phyloP scores from a whole-genome alignment of 2,113 vertebrate species.

The Nematolebias whitei region DNA sequence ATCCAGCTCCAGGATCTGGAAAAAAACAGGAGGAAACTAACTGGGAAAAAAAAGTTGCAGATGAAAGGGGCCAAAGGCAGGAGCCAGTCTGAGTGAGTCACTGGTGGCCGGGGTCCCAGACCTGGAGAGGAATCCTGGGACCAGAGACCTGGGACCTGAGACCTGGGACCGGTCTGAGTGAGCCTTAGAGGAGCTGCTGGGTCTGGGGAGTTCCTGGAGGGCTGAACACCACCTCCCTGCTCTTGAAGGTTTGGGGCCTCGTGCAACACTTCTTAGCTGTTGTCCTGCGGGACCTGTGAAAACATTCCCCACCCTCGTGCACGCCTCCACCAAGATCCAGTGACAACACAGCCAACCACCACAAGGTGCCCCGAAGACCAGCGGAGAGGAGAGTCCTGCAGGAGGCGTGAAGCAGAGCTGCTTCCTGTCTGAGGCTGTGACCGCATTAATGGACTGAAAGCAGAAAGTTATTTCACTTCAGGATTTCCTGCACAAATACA shows the following conservation, averaged over 20 bases:
- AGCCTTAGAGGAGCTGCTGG: constrained; percentile 25
- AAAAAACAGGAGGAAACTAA: constrained; percentile 72
- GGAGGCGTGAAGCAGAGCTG: constrained; percentile 12
- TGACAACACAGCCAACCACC: not conserved
- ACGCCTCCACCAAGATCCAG: constrained; percentile 22
- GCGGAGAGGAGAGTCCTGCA: not conserved
- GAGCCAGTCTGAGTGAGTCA: constrained; percentile 68
- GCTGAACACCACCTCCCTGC: constrained; percentile 15
- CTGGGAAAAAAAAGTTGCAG: constrained; percentile 22
- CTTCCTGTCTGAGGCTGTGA: constrained; percentile 23
- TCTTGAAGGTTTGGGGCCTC: constrained; percentile 27
- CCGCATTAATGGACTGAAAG: not conserved
- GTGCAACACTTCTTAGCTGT: constrained; percentile 55
- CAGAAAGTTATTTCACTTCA: not conserved
- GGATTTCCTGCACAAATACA: not conserved
- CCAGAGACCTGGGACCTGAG: too few species aligned
- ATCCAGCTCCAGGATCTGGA: constrained; percentile 62
- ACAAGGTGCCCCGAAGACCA: constrained; percentile 9
- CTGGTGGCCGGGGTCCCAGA: constrained; percentile 66
- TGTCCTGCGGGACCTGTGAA: constrained; percentile 66
- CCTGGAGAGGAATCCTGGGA: constrained; percentile 64
- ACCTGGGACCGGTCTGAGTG: constrained; percentile 12
- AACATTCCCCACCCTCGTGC: constrained; percentile 55
- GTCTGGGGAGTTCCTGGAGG: constrained; percentile 34
- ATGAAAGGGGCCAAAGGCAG: constrained; percentile 50